Conservation (phyloP, 1,140 invertebrate species). For the Babylonia areolata region DNA sequence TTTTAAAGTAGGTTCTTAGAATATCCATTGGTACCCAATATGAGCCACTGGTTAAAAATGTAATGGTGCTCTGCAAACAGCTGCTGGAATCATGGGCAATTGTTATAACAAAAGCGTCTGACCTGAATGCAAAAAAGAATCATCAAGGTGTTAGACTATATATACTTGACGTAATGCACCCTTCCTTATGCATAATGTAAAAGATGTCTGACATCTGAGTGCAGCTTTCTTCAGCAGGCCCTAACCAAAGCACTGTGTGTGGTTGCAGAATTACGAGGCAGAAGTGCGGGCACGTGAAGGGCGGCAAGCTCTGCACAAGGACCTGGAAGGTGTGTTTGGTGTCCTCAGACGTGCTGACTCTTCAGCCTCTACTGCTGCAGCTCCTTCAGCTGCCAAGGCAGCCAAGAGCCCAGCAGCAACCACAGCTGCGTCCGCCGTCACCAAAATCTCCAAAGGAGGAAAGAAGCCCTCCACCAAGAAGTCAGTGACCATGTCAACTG, state of each 20-base stretch:
- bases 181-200: no score
- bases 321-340: constrained; percentile 42
- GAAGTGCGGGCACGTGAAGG: constrained; percentile 39
- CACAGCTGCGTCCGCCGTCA: neutral
- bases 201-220: no score
- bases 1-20: neutral
- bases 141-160: no score
- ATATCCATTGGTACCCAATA: no score
- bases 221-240: no score
- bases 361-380: neutral
- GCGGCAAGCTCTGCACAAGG: neutral
- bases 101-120: neutral
- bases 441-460: neutral
- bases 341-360: constrained; percentile 46
- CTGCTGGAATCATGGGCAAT: neutral
- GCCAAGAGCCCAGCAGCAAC: neutral
- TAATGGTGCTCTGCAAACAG: no score
- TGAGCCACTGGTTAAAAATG: neutral
- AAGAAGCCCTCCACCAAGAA: neutral
- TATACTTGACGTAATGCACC: neutral
- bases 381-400: neutral
- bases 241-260: neutral
- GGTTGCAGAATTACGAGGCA: constrained; percentile 34
- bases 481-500: neutral
- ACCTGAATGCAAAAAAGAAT: neutral